Evolutionary conservation across 1,140 invertebrate species (phyloP).

Genomic region (Ladona fulva): DNA sequence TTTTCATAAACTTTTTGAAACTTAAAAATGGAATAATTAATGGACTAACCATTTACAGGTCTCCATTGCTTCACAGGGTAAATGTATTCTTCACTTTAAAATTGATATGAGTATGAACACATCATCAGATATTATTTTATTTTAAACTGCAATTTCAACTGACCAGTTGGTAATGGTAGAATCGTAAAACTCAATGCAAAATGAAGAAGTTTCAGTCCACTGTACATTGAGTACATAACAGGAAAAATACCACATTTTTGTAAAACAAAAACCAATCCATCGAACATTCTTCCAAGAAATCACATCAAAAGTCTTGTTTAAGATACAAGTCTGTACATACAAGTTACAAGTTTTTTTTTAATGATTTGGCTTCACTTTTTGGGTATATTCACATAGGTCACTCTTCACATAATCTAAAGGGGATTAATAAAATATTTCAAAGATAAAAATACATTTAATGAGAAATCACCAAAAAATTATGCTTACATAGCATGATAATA

Average conservation of each 20-base stretch:
- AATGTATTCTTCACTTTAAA: not conserved
- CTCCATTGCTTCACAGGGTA: not conserved
- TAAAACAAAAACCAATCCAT: slow-evolving; percentile 19
- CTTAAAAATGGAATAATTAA: not conserved
- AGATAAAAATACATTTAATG: slow-evolving; percentile 30
- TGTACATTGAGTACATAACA: slow-evolving; percentile 21
- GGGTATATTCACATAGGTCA: slow-evolving; percentile 17
- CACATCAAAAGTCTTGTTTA: slow-evolving; percentile 17
- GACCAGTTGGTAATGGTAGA: slow-evolving; percentile 24
- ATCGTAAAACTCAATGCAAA: slow-evolving; percentile 20
- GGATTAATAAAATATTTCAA: slow-evolving; percentile 26
- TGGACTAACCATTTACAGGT: not conserved
- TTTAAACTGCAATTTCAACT: slow-evolving; percentile 23
- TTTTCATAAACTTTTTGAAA: not conserved
- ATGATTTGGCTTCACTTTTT: slow-evolving; percentile 12
- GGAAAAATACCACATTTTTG: slow-evolving; percentile 19
- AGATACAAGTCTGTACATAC: slow-evolving; percentile 17
- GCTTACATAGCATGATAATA: slow-evolving; percentile 25
- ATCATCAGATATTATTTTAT: slow-evolving; percentile 14
- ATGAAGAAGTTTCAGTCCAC: slow-evolving; percentile 22
- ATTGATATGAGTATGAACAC: slow-evolving; percentile 10
- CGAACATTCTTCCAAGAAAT: slow-evolving; percentile 20
- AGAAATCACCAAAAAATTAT: slow-evolving; percentile 28
- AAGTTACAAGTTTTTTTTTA: slow-evolving; percentile 15
- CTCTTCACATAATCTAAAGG: slow-evolving; percentile 17